phyloP scores from a whole-genome alignment of 2,888 invertebrate species.

The Abrostola tripartita region DNA sequence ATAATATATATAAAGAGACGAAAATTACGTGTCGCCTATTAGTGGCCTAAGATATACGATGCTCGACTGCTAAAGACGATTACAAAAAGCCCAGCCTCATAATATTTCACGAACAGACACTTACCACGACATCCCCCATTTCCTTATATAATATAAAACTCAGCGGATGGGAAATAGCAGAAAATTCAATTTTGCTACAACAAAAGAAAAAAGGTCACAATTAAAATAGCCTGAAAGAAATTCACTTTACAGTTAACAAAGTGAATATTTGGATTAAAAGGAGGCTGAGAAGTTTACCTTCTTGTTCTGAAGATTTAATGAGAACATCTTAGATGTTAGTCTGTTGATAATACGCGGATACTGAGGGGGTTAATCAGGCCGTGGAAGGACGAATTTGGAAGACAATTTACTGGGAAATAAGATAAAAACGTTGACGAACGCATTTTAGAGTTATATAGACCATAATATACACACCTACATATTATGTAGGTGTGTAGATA shows the following conservation, averaged over 20 bases:
- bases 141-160: slow-evolving; percentile 24
- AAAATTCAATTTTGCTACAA: slow-evolving; percentile 40
- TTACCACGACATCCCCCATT: slow-evolving; percentile 31
- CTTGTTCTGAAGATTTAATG: slow-evolving; percentile 14
- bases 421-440: too few species aligned
- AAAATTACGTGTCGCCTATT: neutral
- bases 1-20: too few species aligned
- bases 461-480: too few species aligned
- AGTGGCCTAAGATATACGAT: slow-evolving; percentile 7
- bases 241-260: slow-evolving; percentile 38
- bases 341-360: too few species aligned
- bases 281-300: slow-evolving; percentile 5
- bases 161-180: slow-evolving; percentile 23
- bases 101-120: slow-evolving; percentile 30
- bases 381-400: too few species aligned
- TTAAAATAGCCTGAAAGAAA: slow-evolving; percentile 42
- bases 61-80: slow-evolving; percentile 11
- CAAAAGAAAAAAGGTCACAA: slow-evolving; percentile 35
- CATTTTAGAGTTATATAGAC: too few species aligned
- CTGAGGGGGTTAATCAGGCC: too few species aligned
- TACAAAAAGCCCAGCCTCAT: slow-evolving; percentile 31
- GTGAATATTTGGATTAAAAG: slow-evolving; percentile 26
- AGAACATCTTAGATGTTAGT: slow-evolving; percentile 12
- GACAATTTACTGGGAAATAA: too few species aligned
- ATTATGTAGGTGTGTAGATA: too few species aligned